Percentiles rank a stretch among this genome's conserved stretches.
These are phyloP conservation scores for Enteromius paludinosus DNA, from an alignment of 2,797 vertebrate genomes.

Conservation along the genomic window DNA sequence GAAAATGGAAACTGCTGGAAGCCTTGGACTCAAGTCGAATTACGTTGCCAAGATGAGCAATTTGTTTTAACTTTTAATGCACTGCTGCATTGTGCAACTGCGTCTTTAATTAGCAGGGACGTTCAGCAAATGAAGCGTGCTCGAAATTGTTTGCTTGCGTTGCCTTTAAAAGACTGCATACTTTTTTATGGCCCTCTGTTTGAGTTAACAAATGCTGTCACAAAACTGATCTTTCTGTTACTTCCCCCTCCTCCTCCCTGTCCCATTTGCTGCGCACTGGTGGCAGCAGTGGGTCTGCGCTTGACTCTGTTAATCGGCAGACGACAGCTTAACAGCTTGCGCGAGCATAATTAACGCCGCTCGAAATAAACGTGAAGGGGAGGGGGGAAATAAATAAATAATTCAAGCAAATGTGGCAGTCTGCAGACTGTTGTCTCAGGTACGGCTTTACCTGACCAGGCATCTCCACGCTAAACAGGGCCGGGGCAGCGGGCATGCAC, in stretches of 20 bases:
- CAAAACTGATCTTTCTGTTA: conserved; percentile 63
- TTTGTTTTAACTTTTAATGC: conserved; percentile 73
- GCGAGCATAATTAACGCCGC: conserved; percentile 76
- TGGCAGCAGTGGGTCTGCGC: conserved; percentile 68
- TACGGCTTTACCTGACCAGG: conserved; percentile 73
- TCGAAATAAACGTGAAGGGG: conserved; percentile 74
- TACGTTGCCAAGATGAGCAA: conserved; percentile 58
- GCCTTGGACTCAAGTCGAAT: conserved; percentile 64
- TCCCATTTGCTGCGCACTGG: conserved; percentile 68
- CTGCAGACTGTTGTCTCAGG: conserved; percentile 74
- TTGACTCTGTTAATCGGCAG: conserved; percentile 80
- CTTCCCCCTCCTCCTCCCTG: conserved; percentile 49
- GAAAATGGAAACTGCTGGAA: conserved; percentile 66
- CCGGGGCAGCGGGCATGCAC: conserved; percentile 2
- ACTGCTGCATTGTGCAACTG: conserved; percentile 55
- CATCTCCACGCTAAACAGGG: conserved; percentile 53
- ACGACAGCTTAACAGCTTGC: conserved; percentile 81
- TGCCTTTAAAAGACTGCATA: conserved; percentile 63
- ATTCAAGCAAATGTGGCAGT: conserved; percentile 72
- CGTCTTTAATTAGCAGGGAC: conserved; percentile 77
- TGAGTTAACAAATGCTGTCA: conserved; percentile 75
- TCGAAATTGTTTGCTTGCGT: conserved; percentile 70
- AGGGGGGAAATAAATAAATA: conserved; percentile 77
- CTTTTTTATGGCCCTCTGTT: conserved; percentile 70
- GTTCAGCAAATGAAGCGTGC: conserved; percentile 74